These are phyloP conservation scores for Drosophila heteroneura DNA, from an alignment of 2,888 invertebrate genomes.

Conservation along the genomic window DNA sequence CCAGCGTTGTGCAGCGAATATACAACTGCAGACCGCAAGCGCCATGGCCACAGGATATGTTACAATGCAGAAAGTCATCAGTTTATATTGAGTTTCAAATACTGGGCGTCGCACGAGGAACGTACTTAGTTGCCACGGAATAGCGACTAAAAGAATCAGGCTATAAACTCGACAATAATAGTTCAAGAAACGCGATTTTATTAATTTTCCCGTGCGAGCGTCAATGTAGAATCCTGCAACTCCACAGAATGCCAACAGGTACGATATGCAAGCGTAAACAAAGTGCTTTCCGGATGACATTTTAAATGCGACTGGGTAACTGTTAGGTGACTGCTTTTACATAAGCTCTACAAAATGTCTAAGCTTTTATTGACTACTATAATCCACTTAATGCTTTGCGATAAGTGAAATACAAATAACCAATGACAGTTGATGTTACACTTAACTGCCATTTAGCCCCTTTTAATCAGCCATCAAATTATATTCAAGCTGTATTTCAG, in stretches of 20 bases:
- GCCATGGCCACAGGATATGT: neutral
- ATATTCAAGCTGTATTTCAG: neutral
- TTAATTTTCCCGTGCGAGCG: neutral
- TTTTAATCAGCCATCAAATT: neutral
- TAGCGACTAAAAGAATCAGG: neutral
- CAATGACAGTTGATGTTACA: slow-evolving; percentile 1
- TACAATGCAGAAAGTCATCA: neutral
- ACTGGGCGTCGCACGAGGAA: accelerated
- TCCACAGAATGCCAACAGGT: slow-evolving; percentile 6
- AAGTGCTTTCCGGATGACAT: slow-evolving; percentile 4
- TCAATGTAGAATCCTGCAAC: slow-evolving; percentile 17
- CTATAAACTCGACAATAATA: slow-evolving; percentile 9
- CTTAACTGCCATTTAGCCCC: neutral
- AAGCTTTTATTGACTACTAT: neutral
- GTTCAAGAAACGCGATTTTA: neutral
- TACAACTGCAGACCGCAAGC: slow-evolving; percentile 1
- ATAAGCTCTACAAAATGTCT: neutral
- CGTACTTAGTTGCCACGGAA: neutral
- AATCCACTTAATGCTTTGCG: neutral
- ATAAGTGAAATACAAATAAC: neutral
- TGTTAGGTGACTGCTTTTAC: no score
- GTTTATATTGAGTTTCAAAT: neutral
- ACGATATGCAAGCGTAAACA: slow-evolving; percentile 14
- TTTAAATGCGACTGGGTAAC: no score
- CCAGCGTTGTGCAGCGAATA: neutral